Conservation (phyloP, 2,797 vertebrate species). For the Podarcis lilfordi region DNA sequence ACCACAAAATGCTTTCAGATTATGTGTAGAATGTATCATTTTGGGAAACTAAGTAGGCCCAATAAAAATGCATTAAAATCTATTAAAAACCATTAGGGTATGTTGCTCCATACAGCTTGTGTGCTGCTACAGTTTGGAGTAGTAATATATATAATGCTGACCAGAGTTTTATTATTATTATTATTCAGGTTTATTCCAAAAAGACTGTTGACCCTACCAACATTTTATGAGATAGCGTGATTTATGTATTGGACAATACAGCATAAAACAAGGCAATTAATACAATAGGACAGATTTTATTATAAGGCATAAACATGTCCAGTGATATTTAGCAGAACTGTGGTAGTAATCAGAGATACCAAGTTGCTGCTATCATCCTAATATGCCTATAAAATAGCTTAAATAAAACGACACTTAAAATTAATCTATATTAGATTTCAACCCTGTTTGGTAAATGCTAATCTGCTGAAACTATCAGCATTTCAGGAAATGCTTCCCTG, state of each 20-base stretch:
- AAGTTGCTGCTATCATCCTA: constrained; percentile 24
- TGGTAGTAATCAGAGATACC: background rate
- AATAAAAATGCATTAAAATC: background rate
- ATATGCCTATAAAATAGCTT: constrained; percentile 21
- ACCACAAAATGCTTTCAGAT: background rate
- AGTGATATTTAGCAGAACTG: constrained; percentile 41
- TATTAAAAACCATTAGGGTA: background rate
- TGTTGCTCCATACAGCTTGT: background rate
- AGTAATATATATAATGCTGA: background rate
- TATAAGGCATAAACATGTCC: constrained; percentile 38
- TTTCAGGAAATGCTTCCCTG: background rate
- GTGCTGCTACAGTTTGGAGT: background rate
- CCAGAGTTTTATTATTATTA: background rate
- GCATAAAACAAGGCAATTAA: constrained; percentile 16
- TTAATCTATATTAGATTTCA: background rate
- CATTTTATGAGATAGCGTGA: constrained; percentile 47
- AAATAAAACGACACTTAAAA: constrained; percentile 5
- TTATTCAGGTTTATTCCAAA: constrained; percentile 8
- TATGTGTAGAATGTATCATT: background rate
- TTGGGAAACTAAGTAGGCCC: background rate
- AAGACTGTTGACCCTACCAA: constrained; percentile 19
- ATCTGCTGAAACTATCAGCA: background rate
- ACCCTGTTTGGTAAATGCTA: background rate
- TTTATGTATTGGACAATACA: constrained; percentile 21
- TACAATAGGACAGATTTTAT: constrained; percentile 40